Percentiles rank a stretch among this genome's conserved stretches.
Evolutionary conservation across 2,888 invertebrate species (phyloP).

Genomic region (Pegoplata infirma): DNA sequence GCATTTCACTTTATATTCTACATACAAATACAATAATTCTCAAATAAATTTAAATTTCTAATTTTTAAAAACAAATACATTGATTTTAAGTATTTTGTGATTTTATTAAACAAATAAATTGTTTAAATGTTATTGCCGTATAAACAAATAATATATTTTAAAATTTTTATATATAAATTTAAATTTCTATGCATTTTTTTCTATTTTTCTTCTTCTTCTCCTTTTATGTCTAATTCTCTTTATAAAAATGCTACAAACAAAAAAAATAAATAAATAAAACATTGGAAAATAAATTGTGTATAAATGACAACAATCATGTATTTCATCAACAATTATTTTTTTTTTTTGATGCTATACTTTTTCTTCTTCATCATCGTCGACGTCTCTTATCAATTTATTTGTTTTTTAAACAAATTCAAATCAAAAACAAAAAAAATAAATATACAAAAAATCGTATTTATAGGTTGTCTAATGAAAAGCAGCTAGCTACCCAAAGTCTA

Average conservation of each 20-base stretch:
- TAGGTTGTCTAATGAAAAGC: background rate
- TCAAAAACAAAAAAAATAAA: too few relatives aligned
- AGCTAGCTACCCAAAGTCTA: background rate
- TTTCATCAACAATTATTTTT: too few relatives aligned
- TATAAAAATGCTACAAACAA: background rate
- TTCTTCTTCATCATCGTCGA: background rate
- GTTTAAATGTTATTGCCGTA: constrained; percentile 33
- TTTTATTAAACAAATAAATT: constrained; percentile 40
- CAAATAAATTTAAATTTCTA: background rate
- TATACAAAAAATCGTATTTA: background rate
- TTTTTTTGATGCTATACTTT: background rate
- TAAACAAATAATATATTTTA: constrained; percentile 41
- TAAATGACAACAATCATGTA: background rate
- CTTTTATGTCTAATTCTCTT: background rate
- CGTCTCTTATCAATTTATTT: background rate
- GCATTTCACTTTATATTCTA: background rate
- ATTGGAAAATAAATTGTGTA: background rate
- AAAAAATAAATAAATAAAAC: too few relatives aligned
- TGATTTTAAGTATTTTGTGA: constrained; percentile 18
- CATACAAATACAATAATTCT: background rate
- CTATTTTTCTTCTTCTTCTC: background rate
- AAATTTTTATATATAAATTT: background rate
- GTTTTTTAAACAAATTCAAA: background rate
- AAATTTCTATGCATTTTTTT: background rate
- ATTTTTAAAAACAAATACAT: constrained; percentile 18